A percentile compares a stretch with the other conserved stretches of the same genome.
Evolutionary conservation across 2,797 vertebrate species (phyloP).

Genomic region (Gallinago stenura): DNA sequence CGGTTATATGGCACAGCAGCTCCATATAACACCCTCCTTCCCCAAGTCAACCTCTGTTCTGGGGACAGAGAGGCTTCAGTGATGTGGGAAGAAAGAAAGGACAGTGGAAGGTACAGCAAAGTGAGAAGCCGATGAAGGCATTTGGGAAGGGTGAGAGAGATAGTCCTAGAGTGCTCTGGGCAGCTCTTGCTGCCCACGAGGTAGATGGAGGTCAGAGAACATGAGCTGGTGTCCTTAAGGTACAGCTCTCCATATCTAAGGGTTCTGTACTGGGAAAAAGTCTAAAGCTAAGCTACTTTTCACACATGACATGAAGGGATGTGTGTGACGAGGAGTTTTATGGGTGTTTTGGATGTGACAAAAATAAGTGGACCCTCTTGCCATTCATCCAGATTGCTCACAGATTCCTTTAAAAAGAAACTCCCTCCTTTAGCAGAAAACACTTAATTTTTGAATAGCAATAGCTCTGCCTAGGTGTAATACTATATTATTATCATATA

Average conservation of each 20-base stretch:
- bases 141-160: not conserved
- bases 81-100: not conserved
- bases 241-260: fast-evolving
- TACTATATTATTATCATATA: not conserved
- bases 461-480: not conserved
- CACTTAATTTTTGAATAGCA: not conserved
- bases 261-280: fast-evolving
- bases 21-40: not conserved
- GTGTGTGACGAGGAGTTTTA: not conserved
- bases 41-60: fast-evolving
- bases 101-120: not conserved
- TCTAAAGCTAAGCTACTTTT: not conserved
- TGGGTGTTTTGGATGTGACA: not conserved
- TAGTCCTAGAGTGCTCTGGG: not conserved
- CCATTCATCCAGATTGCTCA: not conserved
- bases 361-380: not conserved
- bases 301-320: fast-evolving
- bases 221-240: not conserved
- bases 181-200: fast-evolving
- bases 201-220: not conserved
- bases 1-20: not conserved
- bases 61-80: not conserved
- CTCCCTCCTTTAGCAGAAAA: not conserved
- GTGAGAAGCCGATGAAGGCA: not conserved
- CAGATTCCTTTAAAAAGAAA: not conserved